A percentile compares a stretch with the other conserved stretches of the same genome.
phyloP scores from a whole-genome alignment of 2,113 vertebrate species.

The Gymnobelideus leadbeateri region DNA sequence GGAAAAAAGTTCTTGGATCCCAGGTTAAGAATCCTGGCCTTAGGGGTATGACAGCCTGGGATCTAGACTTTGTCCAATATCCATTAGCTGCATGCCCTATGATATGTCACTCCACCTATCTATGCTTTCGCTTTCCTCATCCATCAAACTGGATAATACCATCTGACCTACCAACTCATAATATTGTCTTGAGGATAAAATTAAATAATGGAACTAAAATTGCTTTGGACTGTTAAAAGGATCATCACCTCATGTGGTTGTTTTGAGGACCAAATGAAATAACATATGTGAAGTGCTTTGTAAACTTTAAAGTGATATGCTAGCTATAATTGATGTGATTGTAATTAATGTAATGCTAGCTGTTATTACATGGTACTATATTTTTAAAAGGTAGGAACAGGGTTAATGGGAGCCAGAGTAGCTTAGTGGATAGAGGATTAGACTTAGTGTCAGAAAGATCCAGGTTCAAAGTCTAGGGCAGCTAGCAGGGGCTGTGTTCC shows the following conservation, averaged over 20 bases:
- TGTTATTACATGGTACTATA: neutral
- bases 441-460: neutral
- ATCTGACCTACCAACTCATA: neutral
- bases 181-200: neutral
- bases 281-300: neutral
- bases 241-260: neutral
- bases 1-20: neutral
- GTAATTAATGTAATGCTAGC: too few relatives aligned
- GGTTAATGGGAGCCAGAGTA: neutral
- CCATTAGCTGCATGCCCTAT: neutral
- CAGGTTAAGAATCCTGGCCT: neutral
- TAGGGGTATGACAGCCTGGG: neutral
- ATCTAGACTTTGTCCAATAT: neutral
- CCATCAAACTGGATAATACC: neutral
- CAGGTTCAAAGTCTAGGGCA: neutral
- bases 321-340: neutral
- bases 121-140: neutral
- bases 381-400: neutral
- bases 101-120: neutral
- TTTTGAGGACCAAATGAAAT: neutral
- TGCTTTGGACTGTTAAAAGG: constrained; percentile 8
- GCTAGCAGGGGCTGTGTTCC: neutral
- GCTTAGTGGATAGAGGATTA: neutral
- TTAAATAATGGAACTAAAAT: neutral
- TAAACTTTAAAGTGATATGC: neutral